A percentile compares a stretch with the other conserved stretches of the same genome.
These are phyloP conservation scores for Aproaerema taeniolella DNA, from an alignment of 2,888 invertebrate species.

Conservation along the genomic window DNA sequence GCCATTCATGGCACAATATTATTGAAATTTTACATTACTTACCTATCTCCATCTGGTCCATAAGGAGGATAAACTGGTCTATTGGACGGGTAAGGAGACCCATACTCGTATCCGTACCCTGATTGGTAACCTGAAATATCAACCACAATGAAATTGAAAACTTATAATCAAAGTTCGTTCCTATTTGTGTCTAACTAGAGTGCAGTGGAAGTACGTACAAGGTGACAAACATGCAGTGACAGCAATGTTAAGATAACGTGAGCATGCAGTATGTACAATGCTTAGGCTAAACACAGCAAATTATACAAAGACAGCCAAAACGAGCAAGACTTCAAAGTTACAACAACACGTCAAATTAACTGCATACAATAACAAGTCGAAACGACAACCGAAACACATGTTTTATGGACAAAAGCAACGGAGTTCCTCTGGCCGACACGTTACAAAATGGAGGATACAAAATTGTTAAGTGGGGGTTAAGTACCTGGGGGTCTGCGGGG, in stretches of 20 bases:
- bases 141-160: too few species aligned
- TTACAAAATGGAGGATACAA: conserved; percentile 21
- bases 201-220: background rate
- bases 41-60: conserved; percentile 84
- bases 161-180: background rate
- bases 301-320: conserved; percentile 15
- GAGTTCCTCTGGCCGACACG: too few species aligned
- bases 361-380: too few species aligned
- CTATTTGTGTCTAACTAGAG: conserved; percentile 2
- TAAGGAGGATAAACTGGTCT: conserved; percentile 89
- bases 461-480: conserved; percentile 44
- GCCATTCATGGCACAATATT: too few species aligned
- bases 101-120: conserved; percentile 82
- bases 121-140: conserved; percentile 78
- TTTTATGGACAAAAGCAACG: too few species aligned
- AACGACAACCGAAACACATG: too few species aligned
- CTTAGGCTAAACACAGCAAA: conserved; percentile 18
- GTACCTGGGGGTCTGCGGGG: conserved; percentile 74
- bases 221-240: conserved; percentile 12
- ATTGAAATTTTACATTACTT: too few species aligned
- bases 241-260: conserved; percentile 6
- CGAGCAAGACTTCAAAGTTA: conserved; percentile 9
- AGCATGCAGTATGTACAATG: conserved; percentile 10
- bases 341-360: too few species aligned
- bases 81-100: conserved; percentile 82